Conservation (phyloP, 2,113 vertebrate genomes). For the Gavialis gangeticus region DNA sequence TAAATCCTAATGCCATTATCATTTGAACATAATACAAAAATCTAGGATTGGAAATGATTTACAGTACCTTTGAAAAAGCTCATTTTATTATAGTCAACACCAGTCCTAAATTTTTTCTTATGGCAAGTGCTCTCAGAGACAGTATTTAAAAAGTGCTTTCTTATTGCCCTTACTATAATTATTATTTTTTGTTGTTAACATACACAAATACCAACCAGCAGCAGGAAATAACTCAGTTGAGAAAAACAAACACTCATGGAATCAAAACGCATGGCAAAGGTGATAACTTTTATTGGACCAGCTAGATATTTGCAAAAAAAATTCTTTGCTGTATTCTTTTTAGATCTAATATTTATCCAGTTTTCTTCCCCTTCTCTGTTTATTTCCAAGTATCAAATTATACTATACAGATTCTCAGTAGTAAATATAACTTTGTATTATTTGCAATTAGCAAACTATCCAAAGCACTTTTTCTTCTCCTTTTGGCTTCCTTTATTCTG, state of each 20-base stretch:
- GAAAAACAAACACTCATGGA: conserved; percentile 1
- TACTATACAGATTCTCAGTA: not conserved
- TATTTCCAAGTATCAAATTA: not conserved
- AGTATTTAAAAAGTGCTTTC: not conserved
- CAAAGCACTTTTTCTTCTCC: not conserved
- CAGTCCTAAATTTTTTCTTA: conserved; percentile 18
- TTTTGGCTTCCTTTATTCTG: not conserved
- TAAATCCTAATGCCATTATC: conserved; percentile 3
- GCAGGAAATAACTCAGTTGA: conserved; percentile 48
- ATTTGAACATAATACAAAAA: not conserved
- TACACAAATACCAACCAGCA: conserved; percentile 14
- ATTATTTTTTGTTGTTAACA: conserved; percentile 13
- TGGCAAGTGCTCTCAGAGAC: not conserved
- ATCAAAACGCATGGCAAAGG: too few species aligned
- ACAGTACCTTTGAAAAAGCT: conserved; percentile 20
- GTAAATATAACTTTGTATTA: not conserved
- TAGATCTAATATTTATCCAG: conserved; percentile 34
- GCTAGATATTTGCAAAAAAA: too few species aligned
- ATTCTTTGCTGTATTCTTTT: conserved; percentile 24
- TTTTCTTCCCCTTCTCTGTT: not conserved
- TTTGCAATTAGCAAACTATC: not conserved
- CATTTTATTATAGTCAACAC: not conserved
- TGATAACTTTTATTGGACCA: too few species aligned
- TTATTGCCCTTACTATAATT: not conserved
- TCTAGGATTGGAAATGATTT: not conserved